Evolutionary conservation across 2,797 vertebrate genomes (phyloP), one percentile per base, ranked within the genome.

Genomic region (Botia almorhae): DNA sequence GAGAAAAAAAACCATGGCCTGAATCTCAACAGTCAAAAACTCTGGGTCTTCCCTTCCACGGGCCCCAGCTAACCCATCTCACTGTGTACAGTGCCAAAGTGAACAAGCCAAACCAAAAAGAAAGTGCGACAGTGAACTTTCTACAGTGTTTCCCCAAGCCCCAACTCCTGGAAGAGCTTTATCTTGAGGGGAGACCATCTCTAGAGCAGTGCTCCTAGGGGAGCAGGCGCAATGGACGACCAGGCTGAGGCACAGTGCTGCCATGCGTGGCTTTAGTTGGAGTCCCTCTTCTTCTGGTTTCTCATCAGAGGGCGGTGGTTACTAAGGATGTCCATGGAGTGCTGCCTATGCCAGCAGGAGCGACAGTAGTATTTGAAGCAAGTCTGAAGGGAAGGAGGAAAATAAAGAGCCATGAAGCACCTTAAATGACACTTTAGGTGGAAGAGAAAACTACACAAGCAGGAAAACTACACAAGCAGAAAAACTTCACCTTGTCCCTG

Each of bases 291-390:
- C 95, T 98, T 99, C 94, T 99, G 97, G 94, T 99, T 99, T 82
- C 98, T 95, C 98, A 99, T 99, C 84, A 99, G 94, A 67, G 98
- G 98, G 89, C 96, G 95, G 91, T 99, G 98, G 92, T 98, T 97
- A 85, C 96, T 97, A 86, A 99, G 89, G 85, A 96, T 94, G 91
- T 99, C 98, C 93, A 97, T 95, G 82, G 97, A 98, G 91, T 99
- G 98, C 87, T 97, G 96, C 96, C 97, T 98, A 89, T 98, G 97
- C 98, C 98, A 99, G 92, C 98, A 99, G 29, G 96, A 95, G 88
- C 97, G 96, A 87, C 98, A 99, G 94, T 97, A 99, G 91, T 99
- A 99, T 91, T 98, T 99, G 92, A 99, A 99, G 93, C 98, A 99
- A 89, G 97, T 94, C 98, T 99, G 2, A 0, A 19, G 10, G 10